Conservation (phyloP, 2,797 vertebrate species). For the Acanthurus tractus region DNA sequence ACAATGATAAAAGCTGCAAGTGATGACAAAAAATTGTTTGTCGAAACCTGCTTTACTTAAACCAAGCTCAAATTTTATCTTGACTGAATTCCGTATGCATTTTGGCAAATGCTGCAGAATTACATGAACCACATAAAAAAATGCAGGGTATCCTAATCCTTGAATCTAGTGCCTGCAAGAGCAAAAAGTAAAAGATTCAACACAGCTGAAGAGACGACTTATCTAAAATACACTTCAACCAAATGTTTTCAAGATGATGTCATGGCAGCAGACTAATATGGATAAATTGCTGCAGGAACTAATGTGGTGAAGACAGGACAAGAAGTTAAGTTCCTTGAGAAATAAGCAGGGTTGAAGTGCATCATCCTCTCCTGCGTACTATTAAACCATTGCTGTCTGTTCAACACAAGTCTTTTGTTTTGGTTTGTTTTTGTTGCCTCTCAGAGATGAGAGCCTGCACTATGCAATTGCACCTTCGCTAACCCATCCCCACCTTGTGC, state of each 20-base stretch:
- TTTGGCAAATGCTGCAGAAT: conserved; percentile 26
- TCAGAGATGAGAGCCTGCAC: conserved; percentile 26
- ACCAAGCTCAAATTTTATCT: background rate
- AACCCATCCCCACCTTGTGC: conserved; percentile 31
- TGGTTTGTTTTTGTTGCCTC: conserved; percentile 31
- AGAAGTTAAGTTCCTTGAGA: conserved; percentile 50
- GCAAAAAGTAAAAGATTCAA: conserved; percentile 54
- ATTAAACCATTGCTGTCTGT: conserved; percentile 45
- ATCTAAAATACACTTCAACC: conserved; percentile 46
- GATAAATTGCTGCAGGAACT: conserved; percentile 53
- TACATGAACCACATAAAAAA: conserved; percentile 37
- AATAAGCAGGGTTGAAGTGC: conserved; percentile 45
- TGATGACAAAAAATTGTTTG: background rate
- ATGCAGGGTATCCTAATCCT: conserved; percentile 39
- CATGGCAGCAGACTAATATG: conserved; percentile 70
- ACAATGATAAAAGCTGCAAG: conserved; percentile 29
- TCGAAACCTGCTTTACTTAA: conserved; percentile 56
- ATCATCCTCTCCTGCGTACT: conserved; percentile 29
- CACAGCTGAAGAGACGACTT: conserved; percentile 39
- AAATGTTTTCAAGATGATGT: conserved; percentile 73
- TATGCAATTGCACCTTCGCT: conserved; percentile 14
- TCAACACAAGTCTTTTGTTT: conserved; percentile 35
- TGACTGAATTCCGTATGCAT: conserved; percentile 8
- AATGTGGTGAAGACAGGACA: conserved; percentile 33
- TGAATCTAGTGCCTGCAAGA: conserved; percentile 56